Evolutionary conservation across 2,113 vertebrate genomes (phyloP).

Genomic region (Dipodomys stephensi): DNA sequence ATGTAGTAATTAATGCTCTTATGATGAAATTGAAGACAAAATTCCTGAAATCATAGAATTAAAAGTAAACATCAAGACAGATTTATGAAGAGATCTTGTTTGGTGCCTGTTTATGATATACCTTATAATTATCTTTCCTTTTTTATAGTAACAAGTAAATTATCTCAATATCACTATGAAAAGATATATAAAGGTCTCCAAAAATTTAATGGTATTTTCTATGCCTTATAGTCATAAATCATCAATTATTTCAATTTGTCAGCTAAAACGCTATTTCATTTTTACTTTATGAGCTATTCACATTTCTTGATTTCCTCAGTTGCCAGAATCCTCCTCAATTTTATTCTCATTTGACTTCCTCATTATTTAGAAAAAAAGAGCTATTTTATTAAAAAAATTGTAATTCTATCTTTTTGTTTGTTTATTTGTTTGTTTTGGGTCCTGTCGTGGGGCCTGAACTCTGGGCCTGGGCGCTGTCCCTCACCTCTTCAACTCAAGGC

Average conservation of each 20-base stretch:
- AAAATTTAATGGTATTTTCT: background rate
- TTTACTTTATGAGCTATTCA: background rate
- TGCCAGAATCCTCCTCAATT: background rate
- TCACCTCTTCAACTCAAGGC: too few relatives aligned
- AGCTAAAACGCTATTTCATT: constrained; percentile 8
- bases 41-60: background rate
- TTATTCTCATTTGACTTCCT: background rate
- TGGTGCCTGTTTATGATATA: background rate
- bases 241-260: background rate
- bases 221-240: background rate
- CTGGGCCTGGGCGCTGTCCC: too few relatives aligned
- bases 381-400: background rate
- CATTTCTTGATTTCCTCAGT: background rate
- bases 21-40: constrained; percentile 42
- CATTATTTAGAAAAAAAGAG: background rate
- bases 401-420: too few relatives aligned
- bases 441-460: too few relatives aligned
- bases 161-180: background rate
- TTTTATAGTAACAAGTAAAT: constrained; percentile 30
- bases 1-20: background rate
- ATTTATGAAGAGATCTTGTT: background rate
- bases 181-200: background rate
- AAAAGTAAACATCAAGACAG: constrained; percentile 4
- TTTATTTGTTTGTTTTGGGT: too few relatives aligned
- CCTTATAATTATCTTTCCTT: background rate